Percentiles rank a stretch among this genome's conserved stretches.
Evolutionary conservation across 2,888 invertebrate genomes (phyloP).

Genomic region (Acleris literana): DNA sequence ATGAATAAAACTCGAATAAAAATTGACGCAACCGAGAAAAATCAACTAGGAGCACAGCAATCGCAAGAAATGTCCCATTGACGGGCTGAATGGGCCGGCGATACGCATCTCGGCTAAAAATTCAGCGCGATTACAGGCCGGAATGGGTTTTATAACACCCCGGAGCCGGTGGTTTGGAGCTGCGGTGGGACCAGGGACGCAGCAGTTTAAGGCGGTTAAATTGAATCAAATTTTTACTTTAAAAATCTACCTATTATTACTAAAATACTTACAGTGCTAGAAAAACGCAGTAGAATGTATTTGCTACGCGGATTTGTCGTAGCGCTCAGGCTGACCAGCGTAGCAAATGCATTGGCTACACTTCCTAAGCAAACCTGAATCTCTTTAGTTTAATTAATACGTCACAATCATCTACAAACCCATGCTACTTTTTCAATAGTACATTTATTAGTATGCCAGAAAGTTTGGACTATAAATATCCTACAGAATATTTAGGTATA

Average conservation of each 20-base stretch:
- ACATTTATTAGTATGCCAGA: no score
- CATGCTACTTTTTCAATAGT: no score
- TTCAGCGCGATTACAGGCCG: conserved; percentile 69
- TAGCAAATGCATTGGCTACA: no score
- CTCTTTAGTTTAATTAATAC: no score
- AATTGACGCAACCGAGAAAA: conserved; percentile 29
- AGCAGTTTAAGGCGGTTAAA: conserved; percentile 10
- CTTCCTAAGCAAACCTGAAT: no score
- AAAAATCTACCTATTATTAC: no score
- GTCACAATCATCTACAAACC: no score
- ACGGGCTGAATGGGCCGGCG: conserved; percentile 47
- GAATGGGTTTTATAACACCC: conserved; percentile 73
- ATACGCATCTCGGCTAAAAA: conserved; percentile 68
- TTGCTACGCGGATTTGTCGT: no score
- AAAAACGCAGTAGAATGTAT: no score
- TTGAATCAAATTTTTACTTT: no score
- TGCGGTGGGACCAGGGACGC: conserved; percentile 44
- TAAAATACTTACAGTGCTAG: no score
- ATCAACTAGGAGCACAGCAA: conserved; percentile 41
- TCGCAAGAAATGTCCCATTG: conserved; percentile 46
- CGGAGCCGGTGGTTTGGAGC: conserved; percentile 39
- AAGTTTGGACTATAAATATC: background rate
- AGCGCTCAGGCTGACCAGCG: no score
- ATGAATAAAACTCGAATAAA: conserved; percentile 30
- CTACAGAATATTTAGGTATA: background rate